Conservation (phyloP, 2,888 invertebrate species). For the Microctonus brassicae region DNA sequence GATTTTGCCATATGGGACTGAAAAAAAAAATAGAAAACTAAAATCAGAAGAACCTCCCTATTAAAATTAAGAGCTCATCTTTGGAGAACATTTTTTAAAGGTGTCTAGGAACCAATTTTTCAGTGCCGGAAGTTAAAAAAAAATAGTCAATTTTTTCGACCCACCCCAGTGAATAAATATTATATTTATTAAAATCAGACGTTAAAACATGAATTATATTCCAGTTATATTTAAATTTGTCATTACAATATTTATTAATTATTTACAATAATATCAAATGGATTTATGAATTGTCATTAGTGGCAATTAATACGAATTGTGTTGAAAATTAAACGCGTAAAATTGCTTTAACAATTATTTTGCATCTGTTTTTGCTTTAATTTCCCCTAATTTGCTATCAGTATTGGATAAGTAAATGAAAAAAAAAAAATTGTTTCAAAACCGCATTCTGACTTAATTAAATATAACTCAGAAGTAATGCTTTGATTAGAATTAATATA, state of each 20-base stretch:
- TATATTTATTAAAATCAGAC: background rate
- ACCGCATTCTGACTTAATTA: background rate
- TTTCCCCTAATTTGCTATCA: background rate
- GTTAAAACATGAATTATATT: background rate
- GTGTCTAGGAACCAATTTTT: no score
- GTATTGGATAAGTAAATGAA: background rate
- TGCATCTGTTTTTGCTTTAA: no score
- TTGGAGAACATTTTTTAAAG: no score
- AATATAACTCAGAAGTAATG: background rate
- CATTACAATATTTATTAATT: background rate
- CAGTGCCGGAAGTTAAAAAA: no score
- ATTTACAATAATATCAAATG: background rate
- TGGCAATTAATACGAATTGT: background rate
- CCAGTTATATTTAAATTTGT: background rate
- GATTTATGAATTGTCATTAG: background rate
- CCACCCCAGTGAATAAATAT: no score
- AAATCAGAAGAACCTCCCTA: no score
- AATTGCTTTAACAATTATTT: background rate
- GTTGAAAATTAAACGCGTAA: background rate
- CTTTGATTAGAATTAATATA: conserved; percentile 7
- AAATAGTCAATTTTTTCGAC: no score
- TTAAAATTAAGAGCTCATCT: no score
- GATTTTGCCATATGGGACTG: no score
- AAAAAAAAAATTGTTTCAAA: background rate
- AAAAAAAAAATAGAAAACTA: no score